Evolutionary conservation across 2,113 vertebrate genomes (phyloP).

Genomic region (Euleptes europaea): DNA sequence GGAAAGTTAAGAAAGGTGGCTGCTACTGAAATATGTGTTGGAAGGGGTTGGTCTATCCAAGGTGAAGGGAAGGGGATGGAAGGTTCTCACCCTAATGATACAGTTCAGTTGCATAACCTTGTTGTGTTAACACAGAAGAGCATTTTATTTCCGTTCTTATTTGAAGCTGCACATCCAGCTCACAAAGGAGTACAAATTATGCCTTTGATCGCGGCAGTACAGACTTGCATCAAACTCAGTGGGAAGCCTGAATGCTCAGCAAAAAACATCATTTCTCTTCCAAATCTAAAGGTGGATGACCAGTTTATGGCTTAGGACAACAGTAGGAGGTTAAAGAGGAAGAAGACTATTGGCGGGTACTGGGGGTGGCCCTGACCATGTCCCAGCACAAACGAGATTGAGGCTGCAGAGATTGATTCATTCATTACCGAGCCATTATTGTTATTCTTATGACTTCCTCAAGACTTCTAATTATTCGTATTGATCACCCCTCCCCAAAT

Average conservation of each 20-base stretch:
- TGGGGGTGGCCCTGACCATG: background rate
- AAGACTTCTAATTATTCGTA: background rate
- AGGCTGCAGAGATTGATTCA: background rate
- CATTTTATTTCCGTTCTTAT: background rate
- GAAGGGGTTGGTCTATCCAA: constrained; percentile 30
- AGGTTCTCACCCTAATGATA: background rate
- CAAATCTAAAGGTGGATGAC: background rate
- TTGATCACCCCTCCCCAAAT: background rate
- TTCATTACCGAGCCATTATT: background rate
- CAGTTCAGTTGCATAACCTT: background rate
- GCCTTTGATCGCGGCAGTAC: background rate
- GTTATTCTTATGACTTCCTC: background rate
- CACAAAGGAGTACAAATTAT: background rate
- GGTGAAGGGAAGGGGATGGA: background rate
- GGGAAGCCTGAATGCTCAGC: background rate
- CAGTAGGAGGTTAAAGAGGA: background rate
- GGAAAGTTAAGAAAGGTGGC: constrained; percentile 23
- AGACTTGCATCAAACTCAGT: background rate
- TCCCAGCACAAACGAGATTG: background rate
- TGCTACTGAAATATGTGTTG: constrained; percentile 24
- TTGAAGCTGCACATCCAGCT: background rate
- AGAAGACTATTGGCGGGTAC: background rate
- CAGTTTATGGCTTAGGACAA: background rate
- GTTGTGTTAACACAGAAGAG: background rate
- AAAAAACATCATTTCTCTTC: background rate